Evolutionary conservation across 1,140 invertebrate genomes (phyloP), one percentile per base, ranked within the genome.

Genomic region (Caenorhabditis brenneri): DNA sequence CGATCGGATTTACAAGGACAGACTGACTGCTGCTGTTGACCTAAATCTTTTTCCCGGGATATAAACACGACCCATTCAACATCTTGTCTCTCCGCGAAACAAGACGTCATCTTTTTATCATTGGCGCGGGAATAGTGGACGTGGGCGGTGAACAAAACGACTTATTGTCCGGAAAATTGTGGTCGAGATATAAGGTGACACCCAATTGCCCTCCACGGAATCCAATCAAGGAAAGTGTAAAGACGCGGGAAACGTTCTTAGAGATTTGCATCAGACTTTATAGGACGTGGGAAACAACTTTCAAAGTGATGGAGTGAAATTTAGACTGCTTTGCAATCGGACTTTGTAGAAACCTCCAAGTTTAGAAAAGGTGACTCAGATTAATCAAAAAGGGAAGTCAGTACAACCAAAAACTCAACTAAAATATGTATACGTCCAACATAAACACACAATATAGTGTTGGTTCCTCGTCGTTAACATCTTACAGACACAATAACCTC

Each of bases 81-180:
- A n/a, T 65, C 29, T 33, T 65, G 58, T 65, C 65, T 74, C n/a
- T 24, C 36, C 65, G 36, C n/a, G 36, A n/a, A 55, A 42, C 65
- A 74, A 31, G 27, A 74, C 65, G 65, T 74, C 65, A 74, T 74
- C 65, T 74, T 74, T 65, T 74, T 74, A 74, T 74, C 65, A 74
- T 24, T 42, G 36, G 36, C 33, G 65, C 58, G 5, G 48, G 19
- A 19, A 19, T 19, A 51, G 19, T 16, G 48, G 33, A 31, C 29
- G 4, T 36, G 36, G 27, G 7, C 22, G 36, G 29, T 24, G 53
- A 27, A 74, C 36, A 74, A n/a, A 42, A 74, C 33, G 36, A 74
- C 36, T 74, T 42, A 74, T 74, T 74, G 36, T 27, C 65, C 65
- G 36, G 36, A 74, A 74, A 74, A 74, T 42, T 74, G 65, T n/a